Conservation (phyloP, 2,797 vertebrate species). For the Eulemur coronatus region DNA sequence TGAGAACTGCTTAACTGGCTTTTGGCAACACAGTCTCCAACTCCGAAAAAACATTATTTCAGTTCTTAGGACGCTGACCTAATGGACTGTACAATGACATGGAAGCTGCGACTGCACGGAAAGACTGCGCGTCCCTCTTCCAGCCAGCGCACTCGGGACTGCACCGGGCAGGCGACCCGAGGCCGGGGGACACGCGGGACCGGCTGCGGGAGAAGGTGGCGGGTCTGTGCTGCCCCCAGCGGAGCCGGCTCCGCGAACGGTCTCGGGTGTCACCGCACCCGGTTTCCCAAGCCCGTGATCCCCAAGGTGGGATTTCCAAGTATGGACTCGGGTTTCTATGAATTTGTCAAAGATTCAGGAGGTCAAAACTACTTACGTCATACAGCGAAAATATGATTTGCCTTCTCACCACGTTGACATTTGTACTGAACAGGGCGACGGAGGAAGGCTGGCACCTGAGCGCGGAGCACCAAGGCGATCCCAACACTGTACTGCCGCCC, state of each 20-base stretch:
- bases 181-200: neutral
- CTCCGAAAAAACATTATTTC: neutral
- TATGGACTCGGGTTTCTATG: neutral
- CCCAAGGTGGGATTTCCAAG: neutral
- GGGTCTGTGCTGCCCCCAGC: neutral
- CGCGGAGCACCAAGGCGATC: neutral
- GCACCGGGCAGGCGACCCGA: neutral
- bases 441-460: neutral
- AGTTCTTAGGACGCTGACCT: neutral
- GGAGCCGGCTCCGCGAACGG: neutral
- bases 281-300: neutral
- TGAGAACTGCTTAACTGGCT: constrained; percentile 27
- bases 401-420: neutral
- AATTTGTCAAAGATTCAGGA: neutral
- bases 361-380: neutral
- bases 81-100: neutral
- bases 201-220: no score
- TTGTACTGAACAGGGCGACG: neutral
- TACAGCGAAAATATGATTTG: neutral
- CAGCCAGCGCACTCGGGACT: neutral
- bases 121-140: neutral
- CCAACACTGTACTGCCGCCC: neutral
- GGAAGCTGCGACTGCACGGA: neutral
- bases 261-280: neutral
- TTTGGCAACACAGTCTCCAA: neutral